Evolutionary conservation across 2,888 invertebrate genomes (phyloP).

Genomic region (Lumbricus terrestris): DNA sequence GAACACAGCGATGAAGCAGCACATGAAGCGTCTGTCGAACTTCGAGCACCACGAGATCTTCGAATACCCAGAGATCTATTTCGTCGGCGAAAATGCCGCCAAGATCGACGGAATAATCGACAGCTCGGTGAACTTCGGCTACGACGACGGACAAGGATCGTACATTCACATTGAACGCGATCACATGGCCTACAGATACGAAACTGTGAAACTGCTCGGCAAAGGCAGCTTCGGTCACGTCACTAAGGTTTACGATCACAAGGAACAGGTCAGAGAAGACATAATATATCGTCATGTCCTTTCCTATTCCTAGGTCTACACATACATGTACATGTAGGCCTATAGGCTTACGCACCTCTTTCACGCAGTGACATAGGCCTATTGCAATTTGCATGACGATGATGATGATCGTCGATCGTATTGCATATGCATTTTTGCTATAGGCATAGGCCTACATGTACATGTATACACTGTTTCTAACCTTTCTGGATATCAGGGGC

Average conservation of each 20-base stretch:
- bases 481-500: no score
- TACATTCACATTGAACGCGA: slow-evolving; percentile 97
- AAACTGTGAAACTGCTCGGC: slow-evolving; percentile 91
- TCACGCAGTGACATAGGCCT: no score
- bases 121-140: slow-evolving; percentile 35
- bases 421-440: no score
- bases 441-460: no score
- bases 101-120: slow-evolving; percentile 77
- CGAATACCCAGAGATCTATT: slow-evolving; percentile 81
- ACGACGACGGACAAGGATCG: slow-evolving; percentile 77
- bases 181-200: slow-evolving; percentile 82
- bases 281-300: background rate
- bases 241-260: slow-evolving; percentile 96
- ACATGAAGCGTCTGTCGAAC: slow-evolving; percentile 78
- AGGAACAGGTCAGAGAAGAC: slow-evolving; percentile 62
- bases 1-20: slow-evolving; percentile 62
- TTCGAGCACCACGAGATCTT: slow-evolving; percentile 96
- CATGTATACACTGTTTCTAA: no score
- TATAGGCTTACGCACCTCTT: no score
- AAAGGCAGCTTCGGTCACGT: slow-evolving; percentile 99
- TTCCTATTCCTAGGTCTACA: background rate
- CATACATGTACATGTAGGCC: no score
- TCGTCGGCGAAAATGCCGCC: slow-evolving; percentile 92
- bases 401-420: no score
- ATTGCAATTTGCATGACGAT: no score